phyloP scores from a whole-genome alignment of 2,797 vertebrate genomes.

The Trachops cirrhosus region DNA sequence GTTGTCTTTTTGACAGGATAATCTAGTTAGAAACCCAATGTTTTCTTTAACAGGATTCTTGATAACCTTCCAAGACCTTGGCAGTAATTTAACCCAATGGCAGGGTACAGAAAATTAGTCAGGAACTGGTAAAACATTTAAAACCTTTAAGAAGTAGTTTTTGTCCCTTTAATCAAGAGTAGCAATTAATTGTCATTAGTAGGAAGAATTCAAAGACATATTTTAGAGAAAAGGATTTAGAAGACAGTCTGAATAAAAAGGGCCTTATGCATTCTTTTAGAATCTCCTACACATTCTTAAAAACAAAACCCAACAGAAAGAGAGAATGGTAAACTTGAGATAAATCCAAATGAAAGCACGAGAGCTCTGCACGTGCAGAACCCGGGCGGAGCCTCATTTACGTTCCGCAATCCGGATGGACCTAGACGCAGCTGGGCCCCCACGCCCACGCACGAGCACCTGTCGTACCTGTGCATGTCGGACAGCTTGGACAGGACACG shows the following conservation, averaged over 20 bases:
- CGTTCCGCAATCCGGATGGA: not conserved
- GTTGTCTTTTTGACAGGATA: not conserved
- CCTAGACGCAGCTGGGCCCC: not conserved
- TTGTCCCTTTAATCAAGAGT: not conserved
- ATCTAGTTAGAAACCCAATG: not conserved
- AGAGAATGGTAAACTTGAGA: not conserved
- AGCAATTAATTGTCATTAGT: not conserved
- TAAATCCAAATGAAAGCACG: not conserved
- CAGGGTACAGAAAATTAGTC: not conserved
- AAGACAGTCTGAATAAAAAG: not conserved
- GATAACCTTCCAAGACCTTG: not conserved
- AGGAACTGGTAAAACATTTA: not conserved
- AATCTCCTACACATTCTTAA: not conserved
- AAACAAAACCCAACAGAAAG: not conserved
- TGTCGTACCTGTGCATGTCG: slow-evolving; percentile 94
- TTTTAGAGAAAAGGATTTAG: not conserved
- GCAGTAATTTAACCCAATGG: not conserved
- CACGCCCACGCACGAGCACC: not conserved
- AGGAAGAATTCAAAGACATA: not conserved
- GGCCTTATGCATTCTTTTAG: not conserved
- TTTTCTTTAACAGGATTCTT: not conserved
- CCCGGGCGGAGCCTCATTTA: not conserved
- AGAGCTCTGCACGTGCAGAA: not conserved
- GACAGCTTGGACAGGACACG: slow-evolving; percentile 93
- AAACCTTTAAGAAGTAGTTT: not conserved